Evolutionary conservation across 2,797 vertebrate genomes (phyloP).

Genomic region (Capromys pilorides): DNA sequence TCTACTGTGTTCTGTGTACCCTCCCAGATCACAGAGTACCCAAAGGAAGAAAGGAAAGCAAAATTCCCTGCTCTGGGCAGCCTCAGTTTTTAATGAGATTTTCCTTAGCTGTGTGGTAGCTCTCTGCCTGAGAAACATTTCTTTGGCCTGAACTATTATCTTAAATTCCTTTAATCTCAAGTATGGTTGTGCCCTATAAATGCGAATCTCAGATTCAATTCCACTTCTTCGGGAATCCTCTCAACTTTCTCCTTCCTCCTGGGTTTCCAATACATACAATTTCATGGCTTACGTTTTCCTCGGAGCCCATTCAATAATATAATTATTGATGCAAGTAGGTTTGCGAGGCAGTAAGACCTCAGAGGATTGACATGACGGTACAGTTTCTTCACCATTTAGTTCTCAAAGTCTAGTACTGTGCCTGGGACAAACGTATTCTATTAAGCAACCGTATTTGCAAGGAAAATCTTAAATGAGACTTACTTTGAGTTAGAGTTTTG

Average conservation of each 20-base stretch:
- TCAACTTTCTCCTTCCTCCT: not conserved
- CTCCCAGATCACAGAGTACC: not conserved
- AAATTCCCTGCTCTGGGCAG: not conserved
- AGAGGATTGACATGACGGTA: not conserved
- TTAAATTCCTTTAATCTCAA: not conserved
- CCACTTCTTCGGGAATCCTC: not conserved
- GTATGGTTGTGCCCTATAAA: not conserved
- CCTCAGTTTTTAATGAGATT: not conserved
- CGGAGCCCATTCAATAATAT: not conserved
- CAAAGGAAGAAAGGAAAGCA: not conserved
- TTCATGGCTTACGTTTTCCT: conserved; percentile 13
- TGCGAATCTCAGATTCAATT: not conserved
- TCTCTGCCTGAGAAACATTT: not conserved
- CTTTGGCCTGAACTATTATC: not conserved
- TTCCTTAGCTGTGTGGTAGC: not conserved
- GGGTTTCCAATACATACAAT: not conserved
- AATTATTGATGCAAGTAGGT: not conserved
- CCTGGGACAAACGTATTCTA: not conserved
- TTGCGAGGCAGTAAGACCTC: not conserved
- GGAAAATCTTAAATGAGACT: not conserved
- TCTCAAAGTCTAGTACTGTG: not conserved
- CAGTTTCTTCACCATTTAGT: not conserved
- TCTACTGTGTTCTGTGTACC: not conserved
- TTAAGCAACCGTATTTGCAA: not conserved
- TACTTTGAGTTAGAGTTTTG: not conserved